Percentiles rank a stretch among this genome's conserved stretches.
Conservation (phyloP, 2,113 vertebrate genomes). For the Laticauda laticaudata region DNA sequence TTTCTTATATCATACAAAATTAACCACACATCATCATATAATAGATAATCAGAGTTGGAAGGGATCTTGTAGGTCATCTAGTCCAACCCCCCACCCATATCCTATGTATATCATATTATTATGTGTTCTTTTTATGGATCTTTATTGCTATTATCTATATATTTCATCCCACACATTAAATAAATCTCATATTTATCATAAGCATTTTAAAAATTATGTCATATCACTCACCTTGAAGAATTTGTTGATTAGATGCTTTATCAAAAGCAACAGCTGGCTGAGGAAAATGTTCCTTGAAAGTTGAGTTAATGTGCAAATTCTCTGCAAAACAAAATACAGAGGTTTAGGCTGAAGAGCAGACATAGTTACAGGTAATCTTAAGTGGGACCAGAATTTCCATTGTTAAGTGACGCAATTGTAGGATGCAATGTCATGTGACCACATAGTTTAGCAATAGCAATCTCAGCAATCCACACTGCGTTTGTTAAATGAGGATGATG, state of each 20-base stretch:
- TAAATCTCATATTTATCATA: background rate
- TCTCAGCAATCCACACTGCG: background rate
- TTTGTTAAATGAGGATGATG: background rate
- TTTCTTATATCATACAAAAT: background rate
- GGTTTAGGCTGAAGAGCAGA: background rate
- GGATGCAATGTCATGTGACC: background rate
- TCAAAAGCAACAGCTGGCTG: constrained; percentile 61
- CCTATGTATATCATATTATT: background rate
- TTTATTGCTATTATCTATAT: no score
- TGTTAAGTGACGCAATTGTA: background rate
- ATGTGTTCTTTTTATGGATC: background rate
- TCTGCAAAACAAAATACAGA: constrained; percentile 56
- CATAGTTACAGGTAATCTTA: background rate
- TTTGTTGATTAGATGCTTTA: constrained; percentile 52
- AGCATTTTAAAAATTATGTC: background rate
- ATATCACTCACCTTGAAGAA: constrained; percentile 63
- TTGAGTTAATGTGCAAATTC: constrained; percentile 7
- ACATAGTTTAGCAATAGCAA: background rate
- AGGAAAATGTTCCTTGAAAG: constrained; percentile 49
- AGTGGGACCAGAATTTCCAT: background rate
- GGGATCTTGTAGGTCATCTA: no score
- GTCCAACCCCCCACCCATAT: background rate
- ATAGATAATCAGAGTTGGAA: no score
- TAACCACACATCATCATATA: background rate
- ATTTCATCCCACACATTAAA: background rate